Percentiles rank a stretch among this genome's conserved stretches.
phyloP scores from a whole-genome alignment of 2,113 vertebrate species.

The Aspidoscelis tigris region DNA sequence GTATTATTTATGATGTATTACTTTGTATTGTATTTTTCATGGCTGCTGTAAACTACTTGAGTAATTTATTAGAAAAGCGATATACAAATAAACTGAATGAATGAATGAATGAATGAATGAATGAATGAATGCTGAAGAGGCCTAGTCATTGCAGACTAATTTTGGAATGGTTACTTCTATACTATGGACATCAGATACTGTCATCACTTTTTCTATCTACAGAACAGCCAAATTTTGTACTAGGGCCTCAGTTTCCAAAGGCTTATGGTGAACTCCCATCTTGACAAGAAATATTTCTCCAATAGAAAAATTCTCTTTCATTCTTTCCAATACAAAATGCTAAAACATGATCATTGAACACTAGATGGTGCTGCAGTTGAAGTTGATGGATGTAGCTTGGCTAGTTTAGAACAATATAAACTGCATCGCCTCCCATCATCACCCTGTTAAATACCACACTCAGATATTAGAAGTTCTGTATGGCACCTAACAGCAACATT shows the following conservation, averaged over 20 bases:
- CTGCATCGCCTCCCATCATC: background rate
- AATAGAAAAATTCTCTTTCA: background rate
- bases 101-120: too few relatives aligned
- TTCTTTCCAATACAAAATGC: conserved; percentile 17
- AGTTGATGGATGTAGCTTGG: background rate
- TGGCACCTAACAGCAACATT: background rate
- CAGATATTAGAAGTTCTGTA: background rate
- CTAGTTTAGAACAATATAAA: background rate
- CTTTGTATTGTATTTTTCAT: too few relatives aligned
- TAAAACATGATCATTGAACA: background rate
- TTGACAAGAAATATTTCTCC: background rate
- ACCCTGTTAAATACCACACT: background rate
- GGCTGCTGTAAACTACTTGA: too few relatives aligned
- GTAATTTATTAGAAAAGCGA: too few relatives aligned
- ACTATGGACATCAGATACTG: background rate
- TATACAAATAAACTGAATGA: too few relatives aligned
- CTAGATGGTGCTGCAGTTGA: conserved; percentile 40
- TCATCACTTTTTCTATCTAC: background rate
- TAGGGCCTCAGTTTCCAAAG: background rate
- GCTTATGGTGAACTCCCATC: background rate
- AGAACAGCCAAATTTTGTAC: background rate
- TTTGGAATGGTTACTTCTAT: background rate
- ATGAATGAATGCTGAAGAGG: too few relatives aligned
- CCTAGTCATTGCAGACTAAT: too few relatives aligned
- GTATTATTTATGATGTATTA: too few relatives aligned